Base-by-base conservation (phyloP, 1,140 invertebrate genomes). In the Drosophila rhopaloa region DNA sequence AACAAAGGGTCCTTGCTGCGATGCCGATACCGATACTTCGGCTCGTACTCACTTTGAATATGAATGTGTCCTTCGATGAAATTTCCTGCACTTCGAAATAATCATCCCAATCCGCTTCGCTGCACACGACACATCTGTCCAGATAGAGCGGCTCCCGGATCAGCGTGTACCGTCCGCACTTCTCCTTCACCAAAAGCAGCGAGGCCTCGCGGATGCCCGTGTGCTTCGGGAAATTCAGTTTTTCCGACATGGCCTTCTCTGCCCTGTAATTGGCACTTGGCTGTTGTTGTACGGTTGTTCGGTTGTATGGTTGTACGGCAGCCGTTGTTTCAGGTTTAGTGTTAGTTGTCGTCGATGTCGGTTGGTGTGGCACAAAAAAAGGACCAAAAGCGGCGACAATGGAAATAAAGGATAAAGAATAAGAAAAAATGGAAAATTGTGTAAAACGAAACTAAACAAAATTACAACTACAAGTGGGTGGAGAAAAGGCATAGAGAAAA, bases 21-120 rank as follows among this genome's bases (percentile, higher is more conserved):
- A 48, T 48, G n/a, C 47, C 35, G 37, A 47, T 53, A 50, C 37
- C 37, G 41, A 35, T 41, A 55, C 48, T 38, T 27, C n/a, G 14
- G 8, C 72, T 55, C 37, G 58, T 91, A 90, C 91, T 92, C 93
- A 98, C 97, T 96, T 98, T 98, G 93, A 99, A 97, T 91, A 98
- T 96, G 93, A 96, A 98, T 50, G 97, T 97, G 91, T 99, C 98
- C 93, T 98, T 98, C 55, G 97, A 97, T 71, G 96, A 95, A 70
- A 98, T 95, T 93, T 99, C 98, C 93, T 98, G 97, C 79, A 99
- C 95, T 94, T 99, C 98, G 93, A 99, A 98, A 92, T 97, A 98
- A 92, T 98, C 97, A 91, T 97, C 97, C 85, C 96, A 95, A 86
- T 98, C 97, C 51, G 95, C 95, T 88, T 98, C 97, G 74, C 95